phyloP scores from a whole-genome alignment of 53 echinoderm and acorn worm species.

The Henricia sp. region DNA sequence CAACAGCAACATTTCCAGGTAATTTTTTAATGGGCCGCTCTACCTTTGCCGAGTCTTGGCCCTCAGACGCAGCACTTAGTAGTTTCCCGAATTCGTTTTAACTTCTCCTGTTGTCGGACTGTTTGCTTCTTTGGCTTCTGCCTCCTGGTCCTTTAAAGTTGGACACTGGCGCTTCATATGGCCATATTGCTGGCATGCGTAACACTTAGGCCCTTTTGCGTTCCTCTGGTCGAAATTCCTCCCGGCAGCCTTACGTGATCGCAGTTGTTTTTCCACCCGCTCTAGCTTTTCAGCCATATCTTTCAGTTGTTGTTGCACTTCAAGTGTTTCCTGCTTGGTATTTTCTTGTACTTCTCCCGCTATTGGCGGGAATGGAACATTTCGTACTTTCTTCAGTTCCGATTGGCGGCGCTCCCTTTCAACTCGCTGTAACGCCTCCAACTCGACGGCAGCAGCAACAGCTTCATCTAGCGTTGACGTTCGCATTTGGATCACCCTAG shows the following conservation, averaged over 20 bases:
- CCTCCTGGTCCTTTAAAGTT: not conserved
- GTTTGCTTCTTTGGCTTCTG: not conserved
- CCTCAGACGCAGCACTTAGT: constrained; percentile 23
- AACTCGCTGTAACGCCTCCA: constrained; percentile 22
- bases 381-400: not conserved
- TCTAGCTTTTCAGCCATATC: constrained; percentile 8
- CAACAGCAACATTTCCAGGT: constrained; percentile 12
- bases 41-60: constrained; percentile 34
- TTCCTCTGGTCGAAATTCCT: not conserved
- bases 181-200: constrained; percentile 43
- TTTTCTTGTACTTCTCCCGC: not conserved
- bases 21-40: not conserved
- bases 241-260: not conserved
- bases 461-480: constrained; percentile 45
- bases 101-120: not conserved
- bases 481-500: constrained; percentile 26
- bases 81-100: constrained; percentile 46
- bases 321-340: not conserved
- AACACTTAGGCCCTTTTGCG: constrained; percentile 26
- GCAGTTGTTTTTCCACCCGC: not conserved
- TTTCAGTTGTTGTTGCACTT: not conserved
- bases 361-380: not conserved
- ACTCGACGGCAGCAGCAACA: constrained; percentile 39
- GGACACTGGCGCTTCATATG: constrained; percentile 53
- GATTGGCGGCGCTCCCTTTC: constrained; percentile 2